Percentiles rank a stretch among this genome's conserved stretches.
Conservation (phyloP, 1,140 invertebrate genomes). For the Habropoda laboriosa region DNA sequence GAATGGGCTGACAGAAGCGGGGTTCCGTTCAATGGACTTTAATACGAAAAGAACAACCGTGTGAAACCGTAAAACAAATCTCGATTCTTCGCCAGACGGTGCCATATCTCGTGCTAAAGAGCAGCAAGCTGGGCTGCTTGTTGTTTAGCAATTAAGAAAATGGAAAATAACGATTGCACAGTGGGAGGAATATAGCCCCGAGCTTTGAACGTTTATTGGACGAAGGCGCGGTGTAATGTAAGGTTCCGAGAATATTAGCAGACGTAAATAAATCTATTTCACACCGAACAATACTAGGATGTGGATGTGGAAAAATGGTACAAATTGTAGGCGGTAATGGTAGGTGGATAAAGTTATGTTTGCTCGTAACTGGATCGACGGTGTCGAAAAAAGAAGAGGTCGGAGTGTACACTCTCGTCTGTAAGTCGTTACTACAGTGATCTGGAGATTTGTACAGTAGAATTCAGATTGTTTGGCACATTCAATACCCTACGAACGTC, state of each 20-base stretch:
- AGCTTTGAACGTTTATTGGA: slow-evolving; percentile 22
- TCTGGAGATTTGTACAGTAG: no score
- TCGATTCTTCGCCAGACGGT: neutral
- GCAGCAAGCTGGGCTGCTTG: neutral
- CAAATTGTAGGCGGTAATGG: no score
- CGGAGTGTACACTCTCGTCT: no score
- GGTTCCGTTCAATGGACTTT: no score
- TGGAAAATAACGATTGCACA: slow-evolving; percentile 33
- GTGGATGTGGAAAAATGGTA: neutral
- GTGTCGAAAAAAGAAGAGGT: no score
- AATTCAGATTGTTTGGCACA: no score
- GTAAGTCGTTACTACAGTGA: no score
- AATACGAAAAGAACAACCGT: neutral
- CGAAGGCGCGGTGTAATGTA: neutral
- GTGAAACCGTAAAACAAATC: neutral
- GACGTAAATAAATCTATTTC: no score
- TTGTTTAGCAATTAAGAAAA: slow-evolving; percentile 35
- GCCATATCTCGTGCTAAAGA: neutral
- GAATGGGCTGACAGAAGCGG: slow-evolving; percentile 25
- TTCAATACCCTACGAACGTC: no score
- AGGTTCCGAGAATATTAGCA: neutral
- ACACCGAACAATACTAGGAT: no score
- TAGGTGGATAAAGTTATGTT: neutral
- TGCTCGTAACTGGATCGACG: no score
- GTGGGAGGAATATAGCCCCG: neutral